Base-by-base conservation (phyloP, 2,888 invertebrate species). In the Hypolimnas misippus region DNA sequence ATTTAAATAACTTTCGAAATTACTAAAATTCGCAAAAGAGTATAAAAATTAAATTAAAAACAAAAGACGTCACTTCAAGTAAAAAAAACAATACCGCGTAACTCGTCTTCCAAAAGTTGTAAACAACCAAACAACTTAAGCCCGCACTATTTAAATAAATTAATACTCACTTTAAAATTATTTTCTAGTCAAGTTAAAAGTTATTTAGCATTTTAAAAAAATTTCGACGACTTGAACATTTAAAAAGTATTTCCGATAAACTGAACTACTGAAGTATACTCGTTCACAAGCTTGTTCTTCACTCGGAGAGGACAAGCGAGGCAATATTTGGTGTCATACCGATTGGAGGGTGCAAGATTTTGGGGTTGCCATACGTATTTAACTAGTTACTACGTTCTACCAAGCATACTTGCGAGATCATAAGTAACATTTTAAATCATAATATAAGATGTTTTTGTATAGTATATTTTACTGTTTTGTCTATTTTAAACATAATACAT, bases 71-170 rank as follows among this genome's bases (percentile, higher is more conserved):
- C 57, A 67, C 60, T 60, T 64, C 50, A 58, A 62, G n/a, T 35
- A 63, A 63, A 57, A n/a, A n/a, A 59, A 66, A 63, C 60, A 51
- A 61, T 66, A 55, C 58, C 56, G 35, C 53, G 56, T 56, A 65
- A 58, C 25, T 64, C 49, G 59, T 68, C 60, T 53, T 65, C 55
- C 53, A 8, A 57, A 65, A 71, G 55, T 67, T 69, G 66, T 67
- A 73, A 70, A 71, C 64, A 70, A 67, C 59, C 62, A 68, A 70
- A 71, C 65, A 73, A 65, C 59, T 62, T 33, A 58, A 46, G 57
- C 61, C 63, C 52, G 46, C 8, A 53, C 46, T 46, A 54, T 42
- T 66, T 35, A 63, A 57, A 56, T 58, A 52, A 62, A 67, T 65
- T 64, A 67, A 63, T 70, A 73, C 73, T 70, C 65, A 72, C 71